Evolutionary conservation across 2,113 vertebrate genomes (phyloP).

Genomic region (Castor canadensis): DNA sequence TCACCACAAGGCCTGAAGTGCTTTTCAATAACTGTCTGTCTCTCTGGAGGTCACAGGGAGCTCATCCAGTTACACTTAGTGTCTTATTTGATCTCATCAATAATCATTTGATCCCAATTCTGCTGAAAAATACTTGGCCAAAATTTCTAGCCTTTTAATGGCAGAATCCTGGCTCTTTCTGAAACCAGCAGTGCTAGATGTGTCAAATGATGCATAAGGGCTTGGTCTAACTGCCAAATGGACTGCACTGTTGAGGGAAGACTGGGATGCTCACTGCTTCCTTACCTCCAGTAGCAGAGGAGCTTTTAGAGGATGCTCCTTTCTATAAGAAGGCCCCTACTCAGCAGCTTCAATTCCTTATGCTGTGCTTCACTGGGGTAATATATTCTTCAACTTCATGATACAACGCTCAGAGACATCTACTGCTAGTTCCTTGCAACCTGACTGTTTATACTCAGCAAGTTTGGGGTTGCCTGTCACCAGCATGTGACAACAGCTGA

Average conservation of each 20-base stretch:
- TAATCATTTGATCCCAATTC: slow-evolving; percentile 73
- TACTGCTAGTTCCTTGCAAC: slow-evolving; percentile 7
- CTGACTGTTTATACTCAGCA: not conserved
- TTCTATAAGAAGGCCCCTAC: not conserved
- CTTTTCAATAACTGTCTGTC: slow-evolving; percentile 73
- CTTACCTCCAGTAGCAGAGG: not conserved
- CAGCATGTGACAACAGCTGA: slow-evolving; percentile 9
- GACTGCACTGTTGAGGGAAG: not conserved
- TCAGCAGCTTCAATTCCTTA: slow-evolving; percentile 34
- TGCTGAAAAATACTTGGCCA: slow-evolving; percentile 67
- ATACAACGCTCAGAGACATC: slow-evolving; percentile 38
- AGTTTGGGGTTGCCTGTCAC: not conserved
- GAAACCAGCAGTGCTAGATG: slow-evolving; percentile 59
- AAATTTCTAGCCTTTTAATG: slow-evolving; percentile 74
- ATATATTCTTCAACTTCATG: slow-evolving; percentile 50
- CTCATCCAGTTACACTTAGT: slow-evolving; percentile 75
- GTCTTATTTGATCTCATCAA: slow-evolving; percentile 77
- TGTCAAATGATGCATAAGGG: slow-evolving; percentile 72
- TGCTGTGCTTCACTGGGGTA: slow-evolving; percentile 40
- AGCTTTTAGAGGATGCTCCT: not conserved
- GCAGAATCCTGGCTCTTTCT: slow-evolving; percentile 76
- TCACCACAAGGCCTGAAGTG: slow-evolving; percentile 43
- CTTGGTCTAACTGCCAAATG: slow-evolving; percentile 68
- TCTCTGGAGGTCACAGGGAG: slow-evolving; percentile 65
- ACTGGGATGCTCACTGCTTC: slow-evolving; percentile 25